Percentiles rank a stretch among this genome's conserved stretches.
phyloP scores from a whole-genome alignment of 2,797 vertebrate species.

The Esox lucius region DNA sequence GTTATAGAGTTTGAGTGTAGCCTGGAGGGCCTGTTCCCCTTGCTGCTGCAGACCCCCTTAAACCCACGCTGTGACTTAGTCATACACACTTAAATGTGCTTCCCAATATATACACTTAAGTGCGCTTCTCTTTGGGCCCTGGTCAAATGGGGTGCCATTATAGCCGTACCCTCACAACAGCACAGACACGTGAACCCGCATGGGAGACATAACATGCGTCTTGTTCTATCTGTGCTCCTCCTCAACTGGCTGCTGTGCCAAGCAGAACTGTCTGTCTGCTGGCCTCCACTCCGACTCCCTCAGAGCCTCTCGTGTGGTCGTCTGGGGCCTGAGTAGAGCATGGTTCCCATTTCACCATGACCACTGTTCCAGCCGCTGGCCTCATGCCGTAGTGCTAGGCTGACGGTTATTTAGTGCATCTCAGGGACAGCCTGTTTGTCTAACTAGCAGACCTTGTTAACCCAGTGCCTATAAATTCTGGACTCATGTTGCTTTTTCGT shows the following conservation, averaged over 20 bases:
- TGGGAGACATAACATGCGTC: conserved; percentile 21
- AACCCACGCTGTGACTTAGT: too few relatives aligned
- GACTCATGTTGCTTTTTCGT: conserved; percentile 60
- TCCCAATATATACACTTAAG: too few relatives aligned
- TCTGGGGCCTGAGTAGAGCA: conserved; percentile 24
- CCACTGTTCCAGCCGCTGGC: conserved; percentile 37
- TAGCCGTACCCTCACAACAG: not conserved
- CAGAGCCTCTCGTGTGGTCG: conserved; percentile 23
- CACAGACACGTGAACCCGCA: conserved; percentile 41
- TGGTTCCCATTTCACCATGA: conserved; percentile 57
- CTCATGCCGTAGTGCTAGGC: conserved; percentile 34
- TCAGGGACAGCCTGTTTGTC: conserved; percentile 70
- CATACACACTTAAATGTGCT: too few relatives aligned
- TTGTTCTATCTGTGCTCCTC: conserved; percentile 5
- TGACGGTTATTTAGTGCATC: conserved; percentile 72
- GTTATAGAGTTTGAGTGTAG: too few relatives aligned
- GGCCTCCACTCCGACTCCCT: not conserved
- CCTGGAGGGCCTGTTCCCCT: too few relatives aligned
- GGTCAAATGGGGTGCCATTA: not conserved
- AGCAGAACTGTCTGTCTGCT: conserved; percentile 7
- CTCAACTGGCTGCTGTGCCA: conserved; percentile 3
- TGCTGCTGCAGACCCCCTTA: too few relatives aligned
- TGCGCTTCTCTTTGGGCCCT: not conserved
- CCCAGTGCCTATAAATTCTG: conserved; percentile 70
- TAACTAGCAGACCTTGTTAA: conserved; percentile 70